Percentiles rank a stretch among this genome's conserved stretches.
Conservation (phyloP, 2,113 vertebrate genomes). For the Brachyistius frenatus region DNA sequence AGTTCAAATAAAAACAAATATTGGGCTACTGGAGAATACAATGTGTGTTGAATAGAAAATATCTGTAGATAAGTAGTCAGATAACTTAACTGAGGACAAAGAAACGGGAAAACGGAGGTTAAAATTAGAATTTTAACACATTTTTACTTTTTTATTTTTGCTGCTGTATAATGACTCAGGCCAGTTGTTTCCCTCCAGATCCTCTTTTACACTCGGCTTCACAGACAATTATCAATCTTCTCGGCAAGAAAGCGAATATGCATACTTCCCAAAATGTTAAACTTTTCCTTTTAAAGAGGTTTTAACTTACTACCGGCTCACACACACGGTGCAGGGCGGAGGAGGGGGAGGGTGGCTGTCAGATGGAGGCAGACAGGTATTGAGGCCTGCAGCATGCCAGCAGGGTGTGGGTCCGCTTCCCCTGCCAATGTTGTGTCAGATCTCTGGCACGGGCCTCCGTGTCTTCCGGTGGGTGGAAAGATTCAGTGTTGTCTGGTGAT, state of each 20-base stretch:
- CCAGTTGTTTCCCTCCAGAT: background rate
- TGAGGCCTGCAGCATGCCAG: slow-evolving; percentile 47
- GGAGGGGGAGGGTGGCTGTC: background rate
- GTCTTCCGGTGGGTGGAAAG: slow-evolving; percentile 70
- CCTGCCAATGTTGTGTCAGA: slow-evolving; percentile 49
- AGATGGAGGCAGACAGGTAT: slow-evolving; percentile 51
- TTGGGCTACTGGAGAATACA: no score
- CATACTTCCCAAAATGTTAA: background rate
- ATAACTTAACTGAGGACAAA: no score
- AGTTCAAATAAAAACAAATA: background rate
- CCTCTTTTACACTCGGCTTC: background rate
- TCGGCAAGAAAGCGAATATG: background rate
- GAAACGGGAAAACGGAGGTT: no score
- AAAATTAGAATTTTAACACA: no score
- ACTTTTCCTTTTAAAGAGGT: background rate
- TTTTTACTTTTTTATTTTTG: no score
- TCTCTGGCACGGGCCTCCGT: slow-evolving; percentile 45
- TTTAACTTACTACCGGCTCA: background rate
- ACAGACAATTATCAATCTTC: background rate
- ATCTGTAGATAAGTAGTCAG: no score
- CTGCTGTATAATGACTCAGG: background rate
- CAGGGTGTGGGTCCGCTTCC: slow-evolving; percentile 70
- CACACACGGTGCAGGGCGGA: background rate
- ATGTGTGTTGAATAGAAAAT: no score
- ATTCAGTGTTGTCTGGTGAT: slow-evolving; percentile 58